Conservation (phyloP, 2,797 vertebrate genomes). For the Tokudaia muenninki region DNA sequence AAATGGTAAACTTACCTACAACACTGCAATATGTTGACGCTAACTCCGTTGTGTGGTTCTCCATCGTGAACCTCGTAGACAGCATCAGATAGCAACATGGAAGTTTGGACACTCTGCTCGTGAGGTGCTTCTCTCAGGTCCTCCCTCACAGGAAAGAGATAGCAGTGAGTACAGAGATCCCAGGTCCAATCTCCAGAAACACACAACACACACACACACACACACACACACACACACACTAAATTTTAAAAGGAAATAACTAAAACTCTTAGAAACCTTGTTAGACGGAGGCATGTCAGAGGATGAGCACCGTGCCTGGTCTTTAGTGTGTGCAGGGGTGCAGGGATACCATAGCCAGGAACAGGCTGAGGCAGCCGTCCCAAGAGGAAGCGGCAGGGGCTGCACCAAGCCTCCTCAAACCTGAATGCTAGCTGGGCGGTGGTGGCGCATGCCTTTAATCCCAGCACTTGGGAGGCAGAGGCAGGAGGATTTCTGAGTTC, state of each 20-base stretch:
- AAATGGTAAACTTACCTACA: neutral
- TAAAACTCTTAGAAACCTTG: neutral
- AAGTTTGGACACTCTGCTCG: neutral
- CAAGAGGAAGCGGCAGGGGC: neutral
- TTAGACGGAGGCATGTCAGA: neutral
- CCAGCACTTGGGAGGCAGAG: too few relatives aligned
- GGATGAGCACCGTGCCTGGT: neutral
- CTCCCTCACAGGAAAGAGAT: neutral
- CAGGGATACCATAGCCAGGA: neutral
- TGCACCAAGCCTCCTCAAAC: neutral
- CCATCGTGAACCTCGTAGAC: neutral
- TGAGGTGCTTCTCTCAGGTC: neutral
- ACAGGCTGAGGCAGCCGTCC: neutral
- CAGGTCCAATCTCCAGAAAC: neutral
- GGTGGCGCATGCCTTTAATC: too few relatives aligned
- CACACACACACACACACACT: neutral
- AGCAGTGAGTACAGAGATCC: neutral
- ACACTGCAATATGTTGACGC: neutral
- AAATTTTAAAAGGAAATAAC: neutral
- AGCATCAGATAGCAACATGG: neutral
- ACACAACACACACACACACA: neutral
- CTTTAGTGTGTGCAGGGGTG: neutral
- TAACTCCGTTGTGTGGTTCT: neutral
- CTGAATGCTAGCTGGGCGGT: too few relatives aligned
- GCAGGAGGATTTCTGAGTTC: too few relatives aligned